A percentile compares a stretch with the other conserved stretches of the same genome.
These are phyloP conservation scores for Carcharodon carcharias DNA, from an alignment of 2,797 vertebrate genomes.

Conservation along the genomic window DNA sequence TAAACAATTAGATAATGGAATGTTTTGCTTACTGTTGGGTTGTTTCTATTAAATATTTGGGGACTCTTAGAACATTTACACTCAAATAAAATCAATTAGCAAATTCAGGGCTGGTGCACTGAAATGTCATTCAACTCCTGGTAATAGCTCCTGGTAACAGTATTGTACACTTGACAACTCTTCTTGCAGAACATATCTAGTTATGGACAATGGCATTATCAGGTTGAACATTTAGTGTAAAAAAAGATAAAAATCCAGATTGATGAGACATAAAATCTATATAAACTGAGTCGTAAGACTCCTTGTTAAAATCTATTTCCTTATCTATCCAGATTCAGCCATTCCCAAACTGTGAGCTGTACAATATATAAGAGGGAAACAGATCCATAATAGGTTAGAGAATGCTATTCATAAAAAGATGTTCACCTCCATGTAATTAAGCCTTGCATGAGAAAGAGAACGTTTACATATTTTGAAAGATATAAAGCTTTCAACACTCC, in stretches of 20 bases:
- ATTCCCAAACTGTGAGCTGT: background rate
- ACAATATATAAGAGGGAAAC: background rate
- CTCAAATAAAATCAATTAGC: background rate
- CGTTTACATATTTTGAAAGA: background rate
- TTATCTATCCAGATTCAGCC: background rate
- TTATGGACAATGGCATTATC: background rate
- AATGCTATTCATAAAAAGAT: background rate
- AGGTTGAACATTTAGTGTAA: background rate
- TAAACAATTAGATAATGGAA: constrained; percentile 30
- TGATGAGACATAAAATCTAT: background rate
- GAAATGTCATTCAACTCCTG: background rate
- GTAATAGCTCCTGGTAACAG: background rate
- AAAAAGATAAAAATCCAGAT: background rate
- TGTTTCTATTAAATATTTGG: constrained; percentile 30
- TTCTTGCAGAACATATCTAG: background rate
- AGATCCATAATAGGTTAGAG: background rate
- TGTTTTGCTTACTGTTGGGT: background rate
- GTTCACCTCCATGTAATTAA: background rate
- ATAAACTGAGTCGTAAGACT: too few species aligned
- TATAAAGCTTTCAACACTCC: background rate
- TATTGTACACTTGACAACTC: background rate
- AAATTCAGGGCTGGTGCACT: background rate
- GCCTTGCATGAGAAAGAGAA: background rate
- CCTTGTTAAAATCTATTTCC: background rate
- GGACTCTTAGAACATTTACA: background rate